Evolutionary conservation across 2,113 vertebrate species (phyloP).

Genomic region (Vireo altiloquus): DNA sequence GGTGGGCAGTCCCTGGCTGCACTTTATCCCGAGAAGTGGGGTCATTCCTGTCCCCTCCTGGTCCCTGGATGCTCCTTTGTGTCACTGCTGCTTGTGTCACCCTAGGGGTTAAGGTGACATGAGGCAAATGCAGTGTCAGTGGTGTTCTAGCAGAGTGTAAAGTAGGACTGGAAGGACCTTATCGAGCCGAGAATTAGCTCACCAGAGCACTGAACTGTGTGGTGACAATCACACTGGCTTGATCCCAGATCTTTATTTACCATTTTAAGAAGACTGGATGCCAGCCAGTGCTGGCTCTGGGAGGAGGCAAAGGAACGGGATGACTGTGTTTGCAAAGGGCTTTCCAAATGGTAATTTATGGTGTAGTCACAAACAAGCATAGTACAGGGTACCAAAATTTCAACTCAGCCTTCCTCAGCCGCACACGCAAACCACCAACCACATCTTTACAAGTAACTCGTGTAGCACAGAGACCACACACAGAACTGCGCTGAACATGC

Average conservation of each 20-base stretch:
- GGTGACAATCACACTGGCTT: neutral
- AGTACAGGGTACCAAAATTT: neutral
- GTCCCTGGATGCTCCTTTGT: neutral
- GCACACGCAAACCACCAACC: neutral
- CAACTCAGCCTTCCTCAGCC: neutral
- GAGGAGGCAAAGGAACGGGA: neutral
- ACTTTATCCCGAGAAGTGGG: neutral
- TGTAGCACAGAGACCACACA: neutral
- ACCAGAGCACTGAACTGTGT: neutral
- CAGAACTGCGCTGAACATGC: fast-evolving
- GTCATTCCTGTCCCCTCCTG: neutral
- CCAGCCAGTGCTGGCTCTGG: neutral
- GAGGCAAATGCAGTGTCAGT: neutral
- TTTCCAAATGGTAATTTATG: neutral
- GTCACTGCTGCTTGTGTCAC: neutral
- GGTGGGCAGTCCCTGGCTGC: neutral
- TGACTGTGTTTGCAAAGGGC: neutral
- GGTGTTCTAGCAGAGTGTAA: neutral
- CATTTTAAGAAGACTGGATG: neutral
- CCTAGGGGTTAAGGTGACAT: neutral
- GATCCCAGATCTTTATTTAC: neutral
- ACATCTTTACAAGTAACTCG: neutral
- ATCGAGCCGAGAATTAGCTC: neutral
- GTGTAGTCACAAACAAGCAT: neutral
- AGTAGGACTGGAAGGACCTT: neutral